phyloP scores from a whole-genome alignment of 2,797 vertebrate species.

The Gouania willdenowi region DNA sequence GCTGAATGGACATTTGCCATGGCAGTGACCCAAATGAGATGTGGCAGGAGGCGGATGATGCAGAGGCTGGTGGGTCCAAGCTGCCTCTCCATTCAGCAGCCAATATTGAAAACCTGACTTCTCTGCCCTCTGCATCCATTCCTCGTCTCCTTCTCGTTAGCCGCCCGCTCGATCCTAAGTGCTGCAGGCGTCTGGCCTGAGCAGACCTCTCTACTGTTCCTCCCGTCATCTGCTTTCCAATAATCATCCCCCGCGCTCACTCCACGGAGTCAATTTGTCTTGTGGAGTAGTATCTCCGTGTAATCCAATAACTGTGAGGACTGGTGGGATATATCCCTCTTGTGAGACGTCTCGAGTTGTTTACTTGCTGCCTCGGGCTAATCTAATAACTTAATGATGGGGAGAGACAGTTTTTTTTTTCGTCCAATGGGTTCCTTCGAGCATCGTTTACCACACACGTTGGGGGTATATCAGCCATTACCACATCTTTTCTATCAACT shows the following conservation, averaged over 20 bases:
- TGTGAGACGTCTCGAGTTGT: slow-evolving; percentile 66
- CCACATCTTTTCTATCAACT: slow-evolving; percentile 62
- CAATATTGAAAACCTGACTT: slow-evolving; percentile 61
- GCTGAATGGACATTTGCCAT: slow-evolving; percentile 63
- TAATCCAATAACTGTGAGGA: slow-evolving; percentile 64
- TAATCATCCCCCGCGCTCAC: slow-evolving; percentile 47
- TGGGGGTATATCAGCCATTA: slow-evolving; percentile 59
- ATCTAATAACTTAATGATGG: slow-evolving; percentile 74
- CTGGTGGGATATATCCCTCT: slow-evolving; percentile 43
- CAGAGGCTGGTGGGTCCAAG: slow-evolving; percentile 38
- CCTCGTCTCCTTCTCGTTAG: slow-evolving; percentile 53
- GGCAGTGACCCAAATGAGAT: slow-evolving; percentile 59
- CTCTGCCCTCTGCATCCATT: slow-evolving; percentile 40
- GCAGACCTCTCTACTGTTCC: slow-evolving; percentile 24
- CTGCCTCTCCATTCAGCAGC: slow-evolving; percentile 35
- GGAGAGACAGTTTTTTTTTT: slow-evolving; percentile 54
- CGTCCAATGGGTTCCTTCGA: slow-evolving; percentile 66
- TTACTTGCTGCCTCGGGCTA: slow-evolving; percentile 63
- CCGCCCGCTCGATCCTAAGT: slow-evolving; percentile 43
- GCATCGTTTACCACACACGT: slow-evolving; percentile 62
- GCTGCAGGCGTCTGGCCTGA: slow-evolving; percentile 42
- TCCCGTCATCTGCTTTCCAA: slow-evolving; percentile 45
- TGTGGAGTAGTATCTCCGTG: slow-evolving; percentile 56
- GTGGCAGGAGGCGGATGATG: slow-evolving; percentile 50
- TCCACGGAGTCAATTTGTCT: slow-evolving; percentile 63